Base-by-base conservation (phyloP, 2,888 invertebrate species). In the Tuta absoluta region DNA sequence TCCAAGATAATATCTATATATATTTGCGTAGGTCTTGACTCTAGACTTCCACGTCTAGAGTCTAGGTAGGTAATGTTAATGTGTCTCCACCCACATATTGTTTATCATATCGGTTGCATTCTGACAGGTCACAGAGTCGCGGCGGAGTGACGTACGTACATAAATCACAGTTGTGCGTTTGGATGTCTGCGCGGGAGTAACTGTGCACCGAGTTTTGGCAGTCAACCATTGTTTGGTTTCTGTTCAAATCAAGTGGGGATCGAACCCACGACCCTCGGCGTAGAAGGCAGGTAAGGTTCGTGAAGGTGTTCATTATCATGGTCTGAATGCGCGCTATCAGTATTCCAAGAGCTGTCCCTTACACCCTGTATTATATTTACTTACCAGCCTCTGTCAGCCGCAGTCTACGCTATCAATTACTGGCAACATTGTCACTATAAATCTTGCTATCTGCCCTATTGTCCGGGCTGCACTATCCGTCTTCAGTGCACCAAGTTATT, bases 401-500 rank as follows among this genome's bases (percentile, higher is more conserved):
- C 45, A 17, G 41, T 37, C 59, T 33, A 33, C 38, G 19, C 11
- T 23, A 33, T 33, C 49, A 62, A n/a, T 63, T 87, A 88, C 87
- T 87, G 87, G 88, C 88, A 85, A 79, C 83, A n/a, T n/a, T 80
- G 82, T 77, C 79, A 75, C 81, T 71, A 88, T 89, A 86, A 87
- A 86, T 89, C 89, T 86, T 66, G 69, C 76, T 88, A 88, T 89
- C 88, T 78, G 76, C 75, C 79, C 83, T 75, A 86, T 86, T 88
- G 86, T 89, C 82, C 58, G 10, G 82, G 80, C 77, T 75, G 76
- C 72, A 79, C 84, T 86, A 82, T 86, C 80, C 80, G 85, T 88
- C 87, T 87, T 79, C 19, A 73, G 66, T 65, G 63, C 68, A 10
- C 56, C 17, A 17, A 19, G n/a, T 59, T 45, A 45, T 23, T 14